Evolutionary conservation across 2,888 invertebrate species (phyloP), one percentile per base, ranked within the genome.

Genomic region (Byasa hedistus): DNA sequence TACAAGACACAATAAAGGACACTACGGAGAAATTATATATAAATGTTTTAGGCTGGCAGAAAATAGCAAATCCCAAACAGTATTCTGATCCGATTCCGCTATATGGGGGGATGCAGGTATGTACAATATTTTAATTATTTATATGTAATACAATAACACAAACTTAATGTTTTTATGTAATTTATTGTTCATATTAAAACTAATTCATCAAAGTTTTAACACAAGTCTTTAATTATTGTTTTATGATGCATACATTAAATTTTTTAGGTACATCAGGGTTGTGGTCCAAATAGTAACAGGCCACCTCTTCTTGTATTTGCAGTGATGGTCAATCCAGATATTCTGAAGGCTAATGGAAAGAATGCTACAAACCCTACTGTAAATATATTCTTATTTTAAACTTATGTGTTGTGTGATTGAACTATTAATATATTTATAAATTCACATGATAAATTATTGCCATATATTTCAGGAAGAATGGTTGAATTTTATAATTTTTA

Each of bases 31-130:
- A 93, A 75, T 79, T 94, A 52, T 94, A 89, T 73, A 94, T 95
- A 70, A 95, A 95, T 81, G 95, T 95, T 54, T 80, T 95, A 60
- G 95, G 95, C 75, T 95, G 95, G 95, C 94, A 94, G 73, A 94
- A 95, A 79, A 94, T 95, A 72, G 94, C 93, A 0, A 93, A 94
- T 80, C 94, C 94, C 21, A 93, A 93, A 71, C 93, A 93, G 76
- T 93, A 93, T 71, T 93, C 93, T 62, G 94, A 94, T 79, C 94
- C 94, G 12, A 94, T 95, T 78, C 95, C 95, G 5, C 83, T 95
- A 52, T 95, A 94, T 77, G 95, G 95, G 54, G 95, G 95, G 69
- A 95, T 95, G 94, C 93, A 94, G 84, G 94, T 94, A 78, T 76
- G 75, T 75, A 57, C 24, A 59, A 44, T 27, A 15, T 48, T 54